phyloP scores from a whole-genome alignment of 2,797 vertebrate genomes.

The Silurus aristotelis region DNA sequence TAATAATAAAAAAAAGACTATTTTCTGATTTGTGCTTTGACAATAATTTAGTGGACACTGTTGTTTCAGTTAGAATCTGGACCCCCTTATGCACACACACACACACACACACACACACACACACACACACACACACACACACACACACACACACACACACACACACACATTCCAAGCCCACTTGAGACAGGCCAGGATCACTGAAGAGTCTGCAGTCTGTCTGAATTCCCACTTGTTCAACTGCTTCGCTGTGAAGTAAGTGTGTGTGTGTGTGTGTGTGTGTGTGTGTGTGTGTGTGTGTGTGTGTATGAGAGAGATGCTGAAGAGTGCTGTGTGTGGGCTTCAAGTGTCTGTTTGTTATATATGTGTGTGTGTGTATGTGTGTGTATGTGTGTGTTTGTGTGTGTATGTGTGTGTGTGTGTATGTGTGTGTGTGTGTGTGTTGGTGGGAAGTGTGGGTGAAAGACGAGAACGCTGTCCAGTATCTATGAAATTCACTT shows the following conservation, averaged over 20 bases:
- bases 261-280: constrained; percentile 21
- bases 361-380: neutral
- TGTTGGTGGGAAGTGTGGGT: neutral
- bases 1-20: neutral
- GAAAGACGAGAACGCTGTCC: neutral
- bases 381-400: neutral
- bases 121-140: constrained; percentile 36
- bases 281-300: neutral
- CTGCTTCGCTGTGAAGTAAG: constrained; percentile 25
- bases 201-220: constrained; percentile 34
- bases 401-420: neutral
- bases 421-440: too few species aligned
- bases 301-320: neutral
- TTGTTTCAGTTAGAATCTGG: neutral
- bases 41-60: neutral
- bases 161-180: constrained; percentile 52
- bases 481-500: constrained; percentile 3
- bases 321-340: constrained; percentile 47
- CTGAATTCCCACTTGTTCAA: constrained; percentile 32
- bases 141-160: constrained; percentile 53
- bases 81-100: neutral
- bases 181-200: constrained; percentile 37
- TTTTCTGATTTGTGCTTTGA: too few species aligned
- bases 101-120: neutral
- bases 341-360: constrained; percentile 30